Conservation (phyloP, 2,888 invertebrate genomes). For the Julus scanicus region DNA sequence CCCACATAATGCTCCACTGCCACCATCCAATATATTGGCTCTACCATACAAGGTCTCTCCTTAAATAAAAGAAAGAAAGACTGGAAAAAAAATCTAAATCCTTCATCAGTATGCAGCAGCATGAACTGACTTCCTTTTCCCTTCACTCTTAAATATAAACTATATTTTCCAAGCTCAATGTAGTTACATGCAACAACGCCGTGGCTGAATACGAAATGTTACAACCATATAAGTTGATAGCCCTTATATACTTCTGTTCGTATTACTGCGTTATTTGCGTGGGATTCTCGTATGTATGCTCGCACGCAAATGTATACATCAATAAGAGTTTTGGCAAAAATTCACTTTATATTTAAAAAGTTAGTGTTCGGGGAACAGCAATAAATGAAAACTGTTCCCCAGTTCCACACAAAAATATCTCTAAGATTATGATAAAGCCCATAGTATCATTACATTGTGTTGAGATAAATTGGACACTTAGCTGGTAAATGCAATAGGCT, state of each 20-base stretch:
- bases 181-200: slow-evolving; percentile 22
- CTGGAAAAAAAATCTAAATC: neutral
- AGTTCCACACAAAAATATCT: too few species aligned
- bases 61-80: neutral
- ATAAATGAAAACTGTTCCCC: too few species aligned
- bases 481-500: too few species aligned
- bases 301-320: neutral
- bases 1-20: slow-evolving; percentile 21
- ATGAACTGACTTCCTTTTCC: slow-evolving; percentile 21
- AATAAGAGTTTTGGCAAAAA: neutral
- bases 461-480: too few species aligned
- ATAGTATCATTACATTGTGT: too few species aligned
- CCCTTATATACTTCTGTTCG: neutral
- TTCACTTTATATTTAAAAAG: too few species aligned
- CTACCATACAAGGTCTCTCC: neutral
- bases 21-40: slow-evolving; percentile 22
- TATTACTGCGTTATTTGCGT: neutral
- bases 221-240: neutral
- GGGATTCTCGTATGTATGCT: neutral
- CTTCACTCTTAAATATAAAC: slow-evolving; percentile 9
- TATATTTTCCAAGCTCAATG: slow-evolving; percentile 27
- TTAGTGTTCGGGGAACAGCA: too few species aligned
- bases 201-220: neutral
- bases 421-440: too few species aligned
- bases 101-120: slow-evolving; percentile 13